These are phyloP conservation scores for Helicoverpa armigera DNA, from an alignment of 1,140 invertebrate genomes.

Conservation along the genomic window DNA sequence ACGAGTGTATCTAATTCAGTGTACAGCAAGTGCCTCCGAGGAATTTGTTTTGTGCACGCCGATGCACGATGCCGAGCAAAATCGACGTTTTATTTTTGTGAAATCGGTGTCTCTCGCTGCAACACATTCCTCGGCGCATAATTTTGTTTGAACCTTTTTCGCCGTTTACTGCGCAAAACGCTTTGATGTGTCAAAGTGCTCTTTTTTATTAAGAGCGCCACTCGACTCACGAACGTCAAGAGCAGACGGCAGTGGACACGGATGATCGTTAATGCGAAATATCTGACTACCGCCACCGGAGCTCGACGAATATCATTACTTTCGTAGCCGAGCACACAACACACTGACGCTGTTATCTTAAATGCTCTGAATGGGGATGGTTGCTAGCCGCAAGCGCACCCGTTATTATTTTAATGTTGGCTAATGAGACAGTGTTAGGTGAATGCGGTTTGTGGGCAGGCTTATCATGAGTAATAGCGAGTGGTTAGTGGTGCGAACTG, in stretches of 20 bases:
- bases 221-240: slow-evolving; percentile 44
- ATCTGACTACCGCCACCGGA: slow-evolving; percentile 23
- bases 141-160: slow-evolving; percentile 74
- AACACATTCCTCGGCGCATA: slow-evolving; percentile 72
- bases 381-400: slow-evolving; percentile 58
- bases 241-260: slow-evolving; percentile 30
- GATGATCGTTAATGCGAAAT: slow-evolving; percentile 41
- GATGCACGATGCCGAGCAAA: slow-evolving; percentile 59
- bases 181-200: slow-evolving; percentile 70
- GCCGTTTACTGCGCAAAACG: slow-evolving; percentile 59
- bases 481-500: slow-evolving; percentile 67
- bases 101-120: slow-evolving; percentile 72
- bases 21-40: slow-evolving; percentile 76
- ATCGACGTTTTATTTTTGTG: slow-evolving; percentile 80
- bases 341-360: slow-evolving; percentile 53
- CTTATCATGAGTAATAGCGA: slow-evolving; percentile 68
- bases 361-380: slow-evolving; percentile 54
- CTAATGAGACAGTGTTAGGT: slow-evolving; percentile 72
- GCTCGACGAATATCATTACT: slow-evolving; percentile 48
- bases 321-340: slow-evolving; percentile 9
- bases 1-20: slow-evolving; percentile 82
- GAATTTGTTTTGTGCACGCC: slow-evolving; percentile 82
- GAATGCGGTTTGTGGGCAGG: slow-evolving; percentile 69
- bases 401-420: slow-evolving; percentile 77
- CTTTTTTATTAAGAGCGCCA: slow-evolving; percentile 50